Base-by-base conservation (phyloP, 2,797 vertebrate species). In the Dipus sagitta region DNA sequence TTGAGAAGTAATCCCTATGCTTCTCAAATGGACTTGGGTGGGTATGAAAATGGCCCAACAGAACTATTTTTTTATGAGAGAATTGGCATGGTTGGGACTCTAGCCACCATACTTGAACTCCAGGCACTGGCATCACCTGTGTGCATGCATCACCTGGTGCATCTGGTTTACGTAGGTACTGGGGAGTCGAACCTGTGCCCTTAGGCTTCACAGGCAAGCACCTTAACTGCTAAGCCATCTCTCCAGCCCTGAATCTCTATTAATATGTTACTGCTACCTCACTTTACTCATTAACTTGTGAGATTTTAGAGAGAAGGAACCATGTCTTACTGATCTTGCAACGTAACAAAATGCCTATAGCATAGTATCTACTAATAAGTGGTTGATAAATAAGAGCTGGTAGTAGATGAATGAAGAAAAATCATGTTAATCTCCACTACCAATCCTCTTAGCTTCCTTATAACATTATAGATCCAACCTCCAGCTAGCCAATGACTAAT, bases 261-360 rank as follows among this genome's bases (percentile, higher is more conserved):
- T 72, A 10, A 2, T 21, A 13, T 15, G 30, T 87, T 72, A 81
- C 58, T 88, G 13, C 76, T 81, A 30, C 23, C 26, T 58, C 10
- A n/a, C 88, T 95, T 88, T 74, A 54, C 42, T 88, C n/a, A 85
- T 1, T 75, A 91, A 75, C 23, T 70, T 30, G 15, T 88, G 28
- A 89, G 32, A n/a, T 84, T 86, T 47, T 64, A 64, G 62, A 75
- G 42, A 13, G 20, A 18, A 80, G 20, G 9, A 30, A 3, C 28
- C 42, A 89, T 62, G 9, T 58, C 23, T 91, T 75, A 76, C 2
- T 68, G 58, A 87, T 62, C 80, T 84, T 52, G 64, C 20, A 85
- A 65, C 5, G 54, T 60, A 68, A 18, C 18, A 58, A 2, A 79
- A 60, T 85, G 30, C 13, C 24, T 75, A 24, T 12, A 21, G n/a